Percentiles rank a stretch among this genome's conserved stretches.
These are phyloP conservation scores for Pardosa pseudoannulata DNA, from an alignment of 2,888 invertebrate genomes.

Conservation along the genomic window DNA sequence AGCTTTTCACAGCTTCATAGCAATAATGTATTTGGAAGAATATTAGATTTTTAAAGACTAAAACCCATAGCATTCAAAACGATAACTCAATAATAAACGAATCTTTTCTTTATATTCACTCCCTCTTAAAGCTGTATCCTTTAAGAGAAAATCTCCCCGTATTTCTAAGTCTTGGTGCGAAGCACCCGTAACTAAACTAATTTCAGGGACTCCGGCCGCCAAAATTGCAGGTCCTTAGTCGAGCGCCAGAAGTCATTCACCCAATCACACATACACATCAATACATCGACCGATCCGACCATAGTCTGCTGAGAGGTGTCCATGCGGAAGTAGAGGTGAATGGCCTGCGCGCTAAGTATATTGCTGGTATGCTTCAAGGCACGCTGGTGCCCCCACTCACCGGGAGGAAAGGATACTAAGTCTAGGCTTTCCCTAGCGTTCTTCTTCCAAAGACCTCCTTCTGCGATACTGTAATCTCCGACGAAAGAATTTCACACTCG, in stretches of 20 bases:
- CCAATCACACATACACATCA: conserved; percentile 9
- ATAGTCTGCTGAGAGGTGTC: conserved; percentile 11
- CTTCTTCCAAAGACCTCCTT: neutral
- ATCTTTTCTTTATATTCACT: too few species aligned
- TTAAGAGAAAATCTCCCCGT: too few species aligned
- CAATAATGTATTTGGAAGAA: too few species aligned
- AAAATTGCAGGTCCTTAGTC: neutral
- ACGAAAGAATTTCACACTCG: too few species aligned
- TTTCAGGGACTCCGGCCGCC: too few species aligned
- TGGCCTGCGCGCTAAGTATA: conserved; percentile 5
- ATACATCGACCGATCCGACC: conserved; percentile 15
- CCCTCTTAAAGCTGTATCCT: too few species aligned
- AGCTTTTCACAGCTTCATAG: too few species aligned
- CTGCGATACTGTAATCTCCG: neutral
- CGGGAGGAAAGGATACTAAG: neutral
- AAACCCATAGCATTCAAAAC: too few species aligned
- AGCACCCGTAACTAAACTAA: too few species aligned
- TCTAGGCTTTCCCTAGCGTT: neutral
- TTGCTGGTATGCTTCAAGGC: conserved; percentile 7
- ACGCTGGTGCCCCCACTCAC: neutral
- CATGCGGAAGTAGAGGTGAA: conserved; percentile 17
- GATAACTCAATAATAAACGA: too few species aligned
- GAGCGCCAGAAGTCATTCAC: neutral
- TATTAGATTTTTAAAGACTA: too few species aligned
- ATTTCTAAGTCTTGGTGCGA: too few species aligned